A percentile compares a stretch with the other conserved stretches of the same genome.
These are phyloP conservation scores for Euclidia mi DNA, from an alignment of 2,888 invertebrate species.

Conservation along the genomic window DNA sequence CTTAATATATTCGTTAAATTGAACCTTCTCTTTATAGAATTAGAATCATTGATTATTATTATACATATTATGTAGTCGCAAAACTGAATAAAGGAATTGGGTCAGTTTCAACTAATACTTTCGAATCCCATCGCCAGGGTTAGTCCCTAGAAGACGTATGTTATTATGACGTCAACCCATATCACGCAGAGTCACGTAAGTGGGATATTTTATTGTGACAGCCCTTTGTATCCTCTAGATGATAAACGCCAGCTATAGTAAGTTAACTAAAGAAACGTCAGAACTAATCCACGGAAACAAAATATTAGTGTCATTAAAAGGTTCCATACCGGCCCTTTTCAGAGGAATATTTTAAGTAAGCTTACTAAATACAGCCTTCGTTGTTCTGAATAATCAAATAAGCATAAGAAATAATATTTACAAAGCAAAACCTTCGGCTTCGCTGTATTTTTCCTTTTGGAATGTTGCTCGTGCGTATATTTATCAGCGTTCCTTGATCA, in stretches of 20 bases:
- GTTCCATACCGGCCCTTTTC: too few relatives aligned
- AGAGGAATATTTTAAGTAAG: too few relatives aligned
- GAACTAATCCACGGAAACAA: slow-evolving; percentile 27
- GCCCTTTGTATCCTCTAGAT: slow-evolving; percentile 50
- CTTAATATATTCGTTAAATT: too few relatives aligned
- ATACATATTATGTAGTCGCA: not conserved
- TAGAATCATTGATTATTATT: not conserved
- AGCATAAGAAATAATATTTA: too few relatives aligned
- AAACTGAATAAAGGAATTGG: slow-evolving; percentile 26
- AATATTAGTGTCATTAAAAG: slow-evolving; percentile 22
- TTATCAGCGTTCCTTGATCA: slow-evolving; percentile 10
- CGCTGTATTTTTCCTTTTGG: slow-evolving; percentile 9
- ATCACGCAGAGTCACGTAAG: slow-evolving; percentile 58
- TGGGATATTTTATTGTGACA: slow-evolving; percentile 67
- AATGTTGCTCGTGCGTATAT: slow-evolving; percentile 3
- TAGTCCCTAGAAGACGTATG: slow-evolving; percentile 50
- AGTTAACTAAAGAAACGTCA: slow-evolving; percentile 41
- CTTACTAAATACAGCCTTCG: too few relatives aligned
- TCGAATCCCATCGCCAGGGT: slow-evolving; percentile 48
- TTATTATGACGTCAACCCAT: slow-evolving; percentile 70
- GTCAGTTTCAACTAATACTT: slow-evolving; percentile 30
- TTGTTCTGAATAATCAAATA: too few relatives aligned
- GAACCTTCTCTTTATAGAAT: too few relatives aligned
- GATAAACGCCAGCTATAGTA: slow-evolving; percentile 44
- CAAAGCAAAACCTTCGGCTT: too few relatives aligned